phyloP scores from a whole-genome alignment of 2,888 invertebrate species.

The Eupithecia vulgata region DNA sequence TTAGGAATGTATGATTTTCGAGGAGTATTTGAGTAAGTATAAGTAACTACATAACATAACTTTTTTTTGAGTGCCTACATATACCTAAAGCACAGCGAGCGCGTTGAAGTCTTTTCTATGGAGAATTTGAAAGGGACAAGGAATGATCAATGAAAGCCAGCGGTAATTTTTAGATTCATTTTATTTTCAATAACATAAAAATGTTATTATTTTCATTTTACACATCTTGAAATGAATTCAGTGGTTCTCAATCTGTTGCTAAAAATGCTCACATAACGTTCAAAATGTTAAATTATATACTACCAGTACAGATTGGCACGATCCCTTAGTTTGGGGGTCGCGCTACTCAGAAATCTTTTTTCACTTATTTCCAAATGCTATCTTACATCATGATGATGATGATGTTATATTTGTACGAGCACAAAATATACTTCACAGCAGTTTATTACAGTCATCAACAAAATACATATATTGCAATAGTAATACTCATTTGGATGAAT shows the following conservation, averaged over 20 bases:
- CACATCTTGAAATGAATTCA: slow-evolving; percentile 80
- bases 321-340: slow-evolving; percentile 53
- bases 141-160: slow-evolving; percentile 53
- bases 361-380: slow-evolving; percentile 84
- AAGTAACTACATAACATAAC: not conserved
- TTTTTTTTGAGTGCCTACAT: not conserved
- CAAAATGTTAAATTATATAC: slow-evolving; percentile 67
- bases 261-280: slow-evolving; percentile 74
- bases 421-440: slow-evolving; percentile 75
- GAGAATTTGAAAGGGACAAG: not conserved
- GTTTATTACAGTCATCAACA: slow-evolving; percentile 77
- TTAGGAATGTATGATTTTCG: too few relatives aligned
- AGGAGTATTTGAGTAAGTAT: too few relatives aligned
- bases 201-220: slow-evolving; percentile 83
- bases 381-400: too few relatives aligned
- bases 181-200: slow-evolving; percentile 86
- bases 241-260: slow-evolving; percentile 77
- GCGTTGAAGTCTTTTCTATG: slow-evolving; percentile 30
- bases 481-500: slow-evolving; percentile 71
- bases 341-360: slow-evolving; percentile 71
- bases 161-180: slow-evolving; percentile 81
- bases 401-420: slow-evolving; percentile 79
- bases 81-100: slow-evolving; percentile 14
- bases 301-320: slow-evolving; percentile 78
- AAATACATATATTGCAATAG: slow-evolving; percentile 80